Evolutionary conservation across 2,888 invertebrate genomes (phyloP).

Genomic region (Philonicus albiceps): DNA sequence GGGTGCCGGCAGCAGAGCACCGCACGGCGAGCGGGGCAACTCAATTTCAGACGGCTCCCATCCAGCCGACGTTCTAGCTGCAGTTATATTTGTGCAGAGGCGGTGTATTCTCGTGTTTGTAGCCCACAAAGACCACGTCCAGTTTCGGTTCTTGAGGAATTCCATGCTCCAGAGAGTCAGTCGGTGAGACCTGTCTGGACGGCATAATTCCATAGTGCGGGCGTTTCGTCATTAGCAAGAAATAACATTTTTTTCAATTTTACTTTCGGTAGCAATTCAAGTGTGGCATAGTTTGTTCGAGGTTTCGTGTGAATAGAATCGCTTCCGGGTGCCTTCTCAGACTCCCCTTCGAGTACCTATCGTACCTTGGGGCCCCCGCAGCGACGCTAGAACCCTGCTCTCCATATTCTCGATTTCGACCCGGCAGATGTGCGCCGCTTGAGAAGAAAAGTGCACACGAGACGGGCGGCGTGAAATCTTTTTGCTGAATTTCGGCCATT

Average conservation of each 20-base stretch:
- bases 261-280: neutral
- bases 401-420: neutral
- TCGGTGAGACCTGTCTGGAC: constrained; percentile 24
- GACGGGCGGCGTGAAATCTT: neutral
- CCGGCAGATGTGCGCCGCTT: neutral
- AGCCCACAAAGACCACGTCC: neutral
- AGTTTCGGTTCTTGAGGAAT: constrained; percentile 18
- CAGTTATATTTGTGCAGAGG: neutral
- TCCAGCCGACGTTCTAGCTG: neutral
- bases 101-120: neutral
- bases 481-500: constrained; percentile 15
- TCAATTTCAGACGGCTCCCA: constrained; percentile 9
- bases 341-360: neutral
- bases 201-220: neutral
- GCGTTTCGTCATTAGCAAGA: neutral
- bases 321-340: neutral
- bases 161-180: constrained; percentile 25
- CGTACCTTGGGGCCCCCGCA: neutral
- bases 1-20: neutral
- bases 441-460: neutral
- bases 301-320: neutral
- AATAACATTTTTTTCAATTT: neutral
- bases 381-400: neutral
- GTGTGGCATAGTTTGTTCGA: neutral
- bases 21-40: neutral